Evolutionary conservation across 2,797 vertebrate species (phyloP).

Genomic region (Halcyon smyrnensis): DNA sequence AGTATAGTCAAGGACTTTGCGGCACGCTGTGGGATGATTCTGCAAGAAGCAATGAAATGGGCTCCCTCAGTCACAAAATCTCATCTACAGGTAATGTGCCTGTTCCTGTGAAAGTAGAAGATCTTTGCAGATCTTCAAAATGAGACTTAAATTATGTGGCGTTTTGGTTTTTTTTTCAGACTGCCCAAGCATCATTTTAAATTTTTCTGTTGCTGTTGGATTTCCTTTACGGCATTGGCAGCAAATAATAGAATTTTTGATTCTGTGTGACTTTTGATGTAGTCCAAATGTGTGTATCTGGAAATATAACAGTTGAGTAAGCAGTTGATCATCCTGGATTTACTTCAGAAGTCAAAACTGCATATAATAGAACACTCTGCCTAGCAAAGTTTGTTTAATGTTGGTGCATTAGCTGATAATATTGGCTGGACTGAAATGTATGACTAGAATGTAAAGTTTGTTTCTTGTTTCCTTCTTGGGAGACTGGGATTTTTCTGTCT

Average conservation of each 20-base stretch:
- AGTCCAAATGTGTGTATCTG: neutral
- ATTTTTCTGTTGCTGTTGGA: neutral
- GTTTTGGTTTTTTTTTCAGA: neutral
- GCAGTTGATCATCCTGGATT: neutral
- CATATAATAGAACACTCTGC: neutral
- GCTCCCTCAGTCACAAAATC: slow-evolving; percentile 98
- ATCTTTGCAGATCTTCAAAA: neutral
- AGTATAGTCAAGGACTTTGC: slow-evolving; percentile 99
- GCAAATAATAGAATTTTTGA: neutral
- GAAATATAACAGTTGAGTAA: neutral
- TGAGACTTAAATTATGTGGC: neutral
- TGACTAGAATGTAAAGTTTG: neutral
- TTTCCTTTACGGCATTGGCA: neutral
- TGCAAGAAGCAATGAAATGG: slow-evolving; percentile 99
- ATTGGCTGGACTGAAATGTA: neutral
- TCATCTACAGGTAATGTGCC: slow-evolving; percentile 89
- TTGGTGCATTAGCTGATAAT: neutral
- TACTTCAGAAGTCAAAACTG: neutral
- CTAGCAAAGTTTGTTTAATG: neutral
- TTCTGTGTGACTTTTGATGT: neutral
- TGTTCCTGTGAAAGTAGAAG: neutral
- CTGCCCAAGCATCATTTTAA: neutral
- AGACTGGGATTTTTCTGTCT: neutral
- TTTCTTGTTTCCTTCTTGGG: neutral
- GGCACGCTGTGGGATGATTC: slow-evolving; percentile 96